phyloP scores from a whole-genome alignment of 2,888 invertebrate species.

The Aphodius sticticus region DNA sequence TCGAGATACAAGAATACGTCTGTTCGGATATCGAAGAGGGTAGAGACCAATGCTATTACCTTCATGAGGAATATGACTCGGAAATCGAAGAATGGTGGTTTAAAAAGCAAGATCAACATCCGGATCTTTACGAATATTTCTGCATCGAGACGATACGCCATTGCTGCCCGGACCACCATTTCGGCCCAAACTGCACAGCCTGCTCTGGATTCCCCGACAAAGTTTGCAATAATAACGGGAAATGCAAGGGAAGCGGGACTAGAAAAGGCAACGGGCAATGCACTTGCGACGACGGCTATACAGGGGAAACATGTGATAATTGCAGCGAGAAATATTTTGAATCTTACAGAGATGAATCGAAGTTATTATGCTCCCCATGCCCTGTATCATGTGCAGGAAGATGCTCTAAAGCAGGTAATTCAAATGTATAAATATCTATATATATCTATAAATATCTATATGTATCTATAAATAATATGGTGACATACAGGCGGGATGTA shows the following conservation, averaged over 20 bases:
- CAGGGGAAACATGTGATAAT: slow-evolving; percentile 77
- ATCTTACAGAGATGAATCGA: slow-evolving; percentile 76
- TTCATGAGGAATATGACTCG: slow-evolving; percentile 85
- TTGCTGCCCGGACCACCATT: slow-evolving; percentile 88
- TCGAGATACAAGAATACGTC: slow-evolving; percentile 89
- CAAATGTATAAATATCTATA: too few relatives aligned
- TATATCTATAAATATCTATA: too few relatives aligned
- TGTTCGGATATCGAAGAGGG: slow-evolving; percentile 80
- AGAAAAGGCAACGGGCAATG: slow-evolving; percentile 94
- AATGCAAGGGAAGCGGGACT: slow-evolving; percentile 84
- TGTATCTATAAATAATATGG: too few relatives aligned
- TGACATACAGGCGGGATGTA: too few relatives aligned
- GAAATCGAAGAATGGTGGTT: slow-evolving; percentile 91
- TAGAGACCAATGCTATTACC: slow-evolving; percentile 81
- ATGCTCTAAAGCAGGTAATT: slow-evolving; percentile 74
- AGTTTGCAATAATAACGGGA: slow-evolving; percentile 83
- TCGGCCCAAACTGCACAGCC: slow-evolving; percentile 80
- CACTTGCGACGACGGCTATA: slow-evolving; percentile 83
- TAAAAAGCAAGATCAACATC: slow-evolving; percentile 61
- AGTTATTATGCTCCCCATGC: slow-evolving; percentile 80
- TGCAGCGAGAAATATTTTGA: slow-evolving; percentile 80
- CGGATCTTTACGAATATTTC: slow-evolving; percentile 74
- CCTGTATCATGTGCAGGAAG: slow-evolving; percentile 80
- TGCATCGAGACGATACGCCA: slow-evolving; percentile 79
- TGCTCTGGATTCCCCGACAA: slow-evolving; percentile 79